Conservation (phyloP, 2,888 invertebrate species). For the Acleris literana region DNA sequence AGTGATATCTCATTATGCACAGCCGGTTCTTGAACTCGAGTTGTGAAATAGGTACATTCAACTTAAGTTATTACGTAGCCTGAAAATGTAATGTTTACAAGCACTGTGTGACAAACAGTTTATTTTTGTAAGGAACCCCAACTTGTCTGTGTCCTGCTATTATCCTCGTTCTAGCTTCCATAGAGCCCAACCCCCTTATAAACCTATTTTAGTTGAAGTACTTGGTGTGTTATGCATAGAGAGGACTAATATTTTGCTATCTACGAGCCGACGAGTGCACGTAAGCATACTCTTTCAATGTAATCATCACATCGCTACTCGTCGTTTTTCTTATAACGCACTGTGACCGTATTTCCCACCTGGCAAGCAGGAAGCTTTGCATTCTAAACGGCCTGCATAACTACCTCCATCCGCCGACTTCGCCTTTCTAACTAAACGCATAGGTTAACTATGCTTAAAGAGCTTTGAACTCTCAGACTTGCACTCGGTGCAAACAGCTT, state of each 20-base stretch:
- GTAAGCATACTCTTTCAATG: too few relatives aligned
- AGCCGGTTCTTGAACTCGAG: too few relatives aligned
- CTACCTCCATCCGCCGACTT: slow-evolving; percentile 11
- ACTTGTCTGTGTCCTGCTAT: slow-evolving; percentile 24
- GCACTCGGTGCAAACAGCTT: slow-evolving; percentile 11
- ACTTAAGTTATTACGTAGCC: too few relatives aligned
- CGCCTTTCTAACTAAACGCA: slow-evolving; percentile 14
- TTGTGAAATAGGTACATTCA: too few relatives aligned
- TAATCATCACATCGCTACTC: too few relatives aligned
- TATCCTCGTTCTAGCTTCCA: slow-evolving; percentile 24
- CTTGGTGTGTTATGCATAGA: too few relatives aligned
- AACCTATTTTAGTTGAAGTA: too few relatives aligned
- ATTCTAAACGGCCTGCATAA: slow-evolving; percentile 17
- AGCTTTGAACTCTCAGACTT: slow-evolving; percentile 15
- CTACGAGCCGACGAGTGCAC: background rate
- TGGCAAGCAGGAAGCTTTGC: background rate
- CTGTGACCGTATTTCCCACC: background rate
- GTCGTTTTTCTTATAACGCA: background rate
- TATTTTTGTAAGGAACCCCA: slow-evolving; percentile 38
- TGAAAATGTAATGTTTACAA: slow-evolving; percentile 41
- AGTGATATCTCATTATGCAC: too few relatives aligned
- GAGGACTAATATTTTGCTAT: background rate
- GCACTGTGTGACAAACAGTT: slow-evolving; percentile 41
- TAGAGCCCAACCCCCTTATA: too few relatives aligned
- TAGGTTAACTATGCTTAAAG: slow-evolving; percentile 21